Evolutionary conservation across 2,797 vertebrate species (phyloP), one percentile per base, ranked within the genome.

Genomic region (Labroides dimidiatus): DNA sequence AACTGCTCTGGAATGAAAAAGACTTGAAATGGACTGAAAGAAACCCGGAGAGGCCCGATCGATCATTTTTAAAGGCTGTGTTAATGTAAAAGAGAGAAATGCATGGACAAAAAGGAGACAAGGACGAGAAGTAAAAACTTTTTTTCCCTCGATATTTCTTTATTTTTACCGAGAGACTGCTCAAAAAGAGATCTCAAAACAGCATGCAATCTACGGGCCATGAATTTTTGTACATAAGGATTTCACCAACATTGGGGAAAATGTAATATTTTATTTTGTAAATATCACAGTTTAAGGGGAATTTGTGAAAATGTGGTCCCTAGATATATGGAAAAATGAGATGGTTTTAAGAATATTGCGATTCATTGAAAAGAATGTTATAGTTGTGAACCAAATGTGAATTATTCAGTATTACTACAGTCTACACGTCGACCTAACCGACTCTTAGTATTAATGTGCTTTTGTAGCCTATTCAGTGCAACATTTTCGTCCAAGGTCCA

Each of bases 301-400:
- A 49, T 96, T 93, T 94, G 95, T 96, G 95, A 94, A 95, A 95
- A 95, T 94, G 95, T 97, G 96, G 95, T 97, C 96, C 96, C 96
- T 96, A 95, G 95, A 96, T 97, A 95, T 96, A 95, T 96, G 96
- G 94, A 93, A 93, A 78, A 93, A 94, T 89, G 92, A 92, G 88
- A 95, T 91, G 93, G 93, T 90, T 94, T 91, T 92, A 93, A 91
- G 89, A 93, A 91, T 93, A 93, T 95, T 95, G 95, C 95, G 95
- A 96, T 95, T 96, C 94, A 96, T 95, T 97, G 96, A 95, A 95
- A 94, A 97, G 96, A 97, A 97, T 97, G 97, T 98, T 96, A 95
- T 97, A 97, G 97, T 98, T 96, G 97, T 99, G 98, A 98, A 98
- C 96, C 96, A 98, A 99, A 99, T 99, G 98, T 99, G 98, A 99